Evolutionary conservation across 2,888 invertebrate genomes (phyloP), one percentile per base, ranked within the genome.

Genomic region (Molorchus minor): DNA sequence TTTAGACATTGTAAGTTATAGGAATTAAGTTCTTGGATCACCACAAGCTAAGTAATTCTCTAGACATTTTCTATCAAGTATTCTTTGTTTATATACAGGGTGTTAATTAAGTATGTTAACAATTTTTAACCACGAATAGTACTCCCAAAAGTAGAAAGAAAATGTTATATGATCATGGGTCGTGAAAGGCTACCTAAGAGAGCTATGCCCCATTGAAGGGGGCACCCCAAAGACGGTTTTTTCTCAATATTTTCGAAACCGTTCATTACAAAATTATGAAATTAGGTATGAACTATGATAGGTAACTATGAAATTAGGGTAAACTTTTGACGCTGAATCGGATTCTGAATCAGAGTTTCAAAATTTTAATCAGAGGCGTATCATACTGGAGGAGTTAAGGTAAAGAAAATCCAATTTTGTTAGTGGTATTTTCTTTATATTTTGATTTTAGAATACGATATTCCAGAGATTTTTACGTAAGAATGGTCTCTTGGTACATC

Each of bases 101-200:
- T 33, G 33, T 33, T 33, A 33, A 33, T 33, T 33, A 33, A 33
- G 33, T 33, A 33, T 33, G 33, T 33, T n/a, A 7, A 33, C 33
- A 33, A 33, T 3, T n/a, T 33, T 33, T 12, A 33, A 33, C 10
- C 10, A 33, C 7, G 7, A 12, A 33, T 10, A 33, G 10, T 33
- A n/a, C 12, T 7, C 7, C 12, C 12, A 12, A 33, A n/a, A n/a
- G 7, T 33, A 33, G 12, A 12, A 33, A 7, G 12, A 33, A 33
- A 33, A 33, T 7, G 3, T 33, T 12, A 7, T 33, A 33, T 33
- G 12, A 33, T n/a, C 12, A 33, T 33, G 12, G 33, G n/a, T 33
- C 33, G 10, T n/a, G 12, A 33, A 33, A 3, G 5, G 33, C 33
- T 33, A n/a, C 33, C 10, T 33, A n/a, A n/a, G 7, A 33, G 12